These are phyloP conservation scores for Bradysia coprophila DNA, from an alignment of 1,140 invertebrate species.

Conservation along the genomic window DNA sequence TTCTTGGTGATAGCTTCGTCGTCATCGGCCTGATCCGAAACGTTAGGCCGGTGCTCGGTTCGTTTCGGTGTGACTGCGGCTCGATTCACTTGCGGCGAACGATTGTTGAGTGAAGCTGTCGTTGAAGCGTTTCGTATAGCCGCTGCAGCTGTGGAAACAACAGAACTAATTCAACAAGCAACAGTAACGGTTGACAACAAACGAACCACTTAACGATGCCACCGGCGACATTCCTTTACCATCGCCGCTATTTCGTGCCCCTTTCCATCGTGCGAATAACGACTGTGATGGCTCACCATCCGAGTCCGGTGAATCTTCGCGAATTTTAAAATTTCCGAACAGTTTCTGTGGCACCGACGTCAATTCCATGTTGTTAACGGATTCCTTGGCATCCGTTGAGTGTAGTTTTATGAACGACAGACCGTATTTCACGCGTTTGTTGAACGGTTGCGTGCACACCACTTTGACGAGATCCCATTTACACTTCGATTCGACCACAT, in stretches of 20 bases:
- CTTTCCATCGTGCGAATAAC: constrained; percentile 18
- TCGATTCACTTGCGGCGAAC: too few relatives aligned
- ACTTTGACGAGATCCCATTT: constrained; percentile 75
- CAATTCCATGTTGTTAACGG: not conserved
- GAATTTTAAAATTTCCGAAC: constrained; percentile 41
- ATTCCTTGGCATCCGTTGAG: constrained; percentile 17
- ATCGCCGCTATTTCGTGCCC: not conserved
- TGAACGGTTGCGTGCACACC: constrained; percentile 74
- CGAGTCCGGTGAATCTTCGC: constrained; percentile 25
- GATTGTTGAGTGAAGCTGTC: not conserved
- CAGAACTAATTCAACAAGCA: not conserved
- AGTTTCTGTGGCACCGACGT: not conserved
- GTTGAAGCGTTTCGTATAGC: constrained; percentile 1
- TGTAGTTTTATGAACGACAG: constrained; percentile 60
- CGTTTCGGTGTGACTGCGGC: too few relatives aligned
- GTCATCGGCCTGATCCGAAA: not conserved
- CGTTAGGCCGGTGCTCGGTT: not conserved
- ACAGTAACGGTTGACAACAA: constrained; percentile 8
- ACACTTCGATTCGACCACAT: constrained; percentile 36
- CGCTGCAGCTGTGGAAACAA: constrained; percentile 1
- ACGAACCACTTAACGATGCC: not conserved
- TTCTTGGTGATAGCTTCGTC: not conserved
- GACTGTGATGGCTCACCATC: constrained; percentile 10
- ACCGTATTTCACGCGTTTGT: constrained; percentile 58
- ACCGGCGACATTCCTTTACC: too few relatives aligned